Conservation (phyloP, 2,888 invertebrate species). For the Ophioninae sp. region DNA sequence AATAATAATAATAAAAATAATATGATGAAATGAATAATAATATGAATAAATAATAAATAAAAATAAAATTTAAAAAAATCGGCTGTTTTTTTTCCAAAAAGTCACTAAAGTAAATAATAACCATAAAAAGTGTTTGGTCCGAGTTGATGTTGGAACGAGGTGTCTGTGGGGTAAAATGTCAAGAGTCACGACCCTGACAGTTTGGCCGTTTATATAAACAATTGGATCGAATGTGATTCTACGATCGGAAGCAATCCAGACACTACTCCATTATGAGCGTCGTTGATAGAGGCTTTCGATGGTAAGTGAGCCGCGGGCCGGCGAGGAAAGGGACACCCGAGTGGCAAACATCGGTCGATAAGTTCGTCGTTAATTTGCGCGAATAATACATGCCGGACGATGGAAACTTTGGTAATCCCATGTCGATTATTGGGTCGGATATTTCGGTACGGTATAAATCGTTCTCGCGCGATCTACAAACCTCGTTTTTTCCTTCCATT, state of each 20-base stretch:
- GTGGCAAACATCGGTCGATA: constrained; percentile 32
- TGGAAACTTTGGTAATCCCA: constrained; percentile 42
- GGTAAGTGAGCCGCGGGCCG: not conserved
- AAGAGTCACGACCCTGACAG: too few relatives aligned
- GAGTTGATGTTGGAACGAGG: too few relatives aligned
- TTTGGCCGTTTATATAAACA: not conserved
- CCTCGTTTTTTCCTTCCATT: too few relatives aligned
- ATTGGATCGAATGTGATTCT: constrained; percentile 30
- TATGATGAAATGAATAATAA: too few relatives aligned
- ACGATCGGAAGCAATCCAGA: constrained; percentile 43
- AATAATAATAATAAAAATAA: too few relatives aligned
- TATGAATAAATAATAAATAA: too few relatives aligned
- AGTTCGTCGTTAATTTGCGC: constrained; percentile 39
- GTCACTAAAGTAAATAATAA: too few relatives aligned
- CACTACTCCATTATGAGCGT: constrained; percentile 42
- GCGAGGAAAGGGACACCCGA: not conserved
- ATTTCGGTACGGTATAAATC: constrained; percentile 14
- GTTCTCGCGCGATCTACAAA: too few relatives aligned
- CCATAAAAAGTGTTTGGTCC: too few relatives aligned
- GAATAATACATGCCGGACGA: constrained; percentile 41
- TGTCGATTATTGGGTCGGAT: constrained; percentile 28
- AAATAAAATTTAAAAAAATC: too few relatives aligned
- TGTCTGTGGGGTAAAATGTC: too few relatives aligned
- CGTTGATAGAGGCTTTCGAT: constrained; percentile 30
- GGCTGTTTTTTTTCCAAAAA: too few relatives aligned